These are phyloP conservation scores for Sicus ferrugineus DNA, from an alignment of 2,888 invertebrate genomes.

Conservation along the genomic window DNA sequence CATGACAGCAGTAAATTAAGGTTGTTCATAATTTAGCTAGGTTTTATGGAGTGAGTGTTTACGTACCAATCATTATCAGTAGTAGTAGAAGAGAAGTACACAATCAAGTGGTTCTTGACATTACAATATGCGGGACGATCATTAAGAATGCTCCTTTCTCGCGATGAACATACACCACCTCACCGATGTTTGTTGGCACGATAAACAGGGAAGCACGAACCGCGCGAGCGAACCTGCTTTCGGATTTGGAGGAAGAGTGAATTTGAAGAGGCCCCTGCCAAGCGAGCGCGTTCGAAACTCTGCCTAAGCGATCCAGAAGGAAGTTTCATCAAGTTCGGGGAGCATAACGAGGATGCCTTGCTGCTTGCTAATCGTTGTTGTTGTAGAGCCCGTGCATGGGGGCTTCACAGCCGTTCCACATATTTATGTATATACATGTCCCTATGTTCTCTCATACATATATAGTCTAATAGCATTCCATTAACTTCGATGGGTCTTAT, in stretches of 20 bases:
- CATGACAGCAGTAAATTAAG: no score
- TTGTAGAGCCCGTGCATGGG: neutral
- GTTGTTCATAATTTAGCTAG: no score
- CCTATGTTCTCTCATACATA: neutral
- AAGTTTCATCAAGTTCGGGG: slow-evolving; percentile 14
- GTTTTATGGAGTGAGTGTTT: no score
- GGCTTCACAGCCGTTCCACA: neutral
- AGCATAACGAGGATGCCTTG: slow-evolving; percentile 25
- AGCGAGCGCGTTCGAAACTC: slow-evolving; percentile 37
- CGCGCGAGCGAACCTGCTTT: slow-evolving; percentile 40
- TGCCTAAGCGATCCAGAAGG: slow-evolving; percentile 18
- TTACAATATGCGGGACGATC: slow-evolving; percentile 56
- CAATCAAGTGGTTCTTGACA: slow-evolving; percentile 38
- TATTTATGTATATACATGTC: neutral
- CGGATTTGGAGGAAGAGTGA: slow-evolving; percentile 39
- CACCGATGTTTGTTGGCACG: slow-evolving; percentile 35
- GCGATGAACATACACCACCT: slow-evolving; percentile 15
- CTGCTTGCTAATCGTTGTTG: slow-evolving; percentile 15
- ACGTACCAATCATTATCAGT: no score
- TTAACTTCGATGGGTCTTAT: slow-evolving; percentile 22
- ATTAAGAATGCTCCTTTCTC: slow-evolving; percentile 46
- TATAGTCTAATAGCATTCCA: slow-evolving; percentile 25
- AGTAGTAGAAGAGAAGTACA: no score
- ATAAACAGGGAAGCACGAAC: slow-evolving; percentile 39
- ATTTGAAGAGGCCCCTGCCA: slow-evolving; percentile 31